Conservation (phyloP, 2,113 vertebrate species). For the Sylvilagus bachmani region DNA sequence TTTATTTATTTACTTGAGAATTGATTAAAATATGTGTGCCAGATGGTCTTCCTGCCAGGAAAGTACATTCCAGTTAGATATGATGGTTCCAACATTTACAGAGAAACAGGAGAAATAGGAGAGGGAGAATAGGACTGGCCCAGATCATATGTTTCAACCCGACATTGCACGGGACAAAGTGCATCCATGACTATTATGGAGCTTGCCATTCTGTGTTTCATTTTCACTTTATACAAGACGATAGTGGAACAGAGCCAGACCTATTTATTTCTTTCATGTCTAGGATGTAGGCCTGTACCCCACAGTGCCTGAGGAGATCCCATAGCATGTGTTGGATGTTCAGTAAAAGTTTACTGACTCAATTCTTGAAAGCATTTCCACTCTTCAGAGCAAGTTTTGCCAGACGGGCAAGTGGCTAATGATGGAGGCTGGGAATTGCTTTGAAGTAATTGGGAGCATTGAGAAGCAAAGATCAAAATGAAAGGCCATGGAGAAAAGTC, state of each 20-base stretch:
- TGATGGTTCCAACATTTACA: conserved; percentile 24
- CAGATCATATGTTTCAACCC: not conserved
- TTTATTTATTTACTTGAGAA: conserved; percentile 70
- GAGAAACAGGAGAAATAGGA: conserved; percentile 9
- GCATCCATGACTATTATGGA: not conserved
- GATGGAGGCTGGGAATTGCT: conserved; percentile 37
- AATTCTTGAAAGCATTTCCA: conserved; percentile 56
- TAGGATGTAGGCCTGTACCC: not conserved
- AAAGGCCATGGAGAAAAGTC: not conserved
- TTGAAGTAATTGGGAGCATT: conserved; percentile 33
- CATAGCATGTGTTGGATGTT: conserved; percentile 55
- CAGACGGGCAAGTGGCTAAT: conserved; percentile 50
- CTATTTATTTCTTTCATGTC: conserved; percentile 62
- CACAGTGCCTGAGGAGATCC: conserved; percentile 45
- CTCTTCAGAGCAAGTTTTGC: conserved; percentile 3
- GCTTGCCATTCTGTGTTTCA: conserved; percentile 34
- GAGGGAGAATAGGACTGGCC: not conserved
- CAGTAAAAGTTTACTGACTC: conserved; percentile 59
- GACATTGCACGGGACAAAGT: not conserved
- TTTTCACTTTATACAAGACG: conserved; percentile 44
- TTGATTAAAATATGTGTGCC: conserved; percentile 54
- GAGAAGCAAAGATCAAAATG: conserved; percentile 36
- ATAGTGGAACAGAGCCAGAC: not conserved
- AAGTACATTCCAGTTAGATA: conserved; percentile 55
- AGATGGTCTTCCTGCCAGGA: conserved; percentile 58